Evolutionary conservation across 1,140 invertebrate species (phyloP), one percentile per base, ranked within the genome.

Genomic region (Holotrichia oblita): DNA sequence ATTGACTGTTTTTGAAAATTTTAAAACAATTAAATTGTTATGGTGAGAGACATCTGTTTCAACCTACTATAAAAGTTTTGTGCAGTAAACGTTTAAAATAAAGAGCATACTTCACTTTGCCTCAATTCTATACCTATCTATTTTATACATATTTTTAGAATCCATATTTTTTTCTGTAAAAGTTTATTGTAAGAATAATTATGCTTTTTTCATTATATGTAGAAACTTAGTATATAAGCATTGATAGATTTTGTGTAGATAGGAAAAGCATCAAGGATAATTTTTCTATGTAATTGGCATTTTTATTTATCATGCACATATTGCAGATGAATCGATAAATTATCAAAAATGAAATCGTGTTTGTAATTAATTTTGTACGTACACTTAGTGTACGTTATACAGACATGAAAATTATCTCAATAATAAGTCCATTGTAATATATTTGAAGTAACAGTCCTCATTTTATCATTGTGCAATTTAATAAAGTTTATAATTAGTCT

Each of bases 391-490:
- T 12, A 69, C 61, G 4, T 69, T 55, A 9, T 22, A 22, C 20
- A 27, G 24, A 69, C 22, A 34, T 27, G 61, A 69, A 69, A 34
- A 69, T 69, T 69, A 69, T 69, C 61, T 20, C 61, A 69, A 69
- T 69, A 27, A 69, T 69, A 24, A 41, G 40, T 74, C 41, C 73
- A 74, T 22, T 74, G 73, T 74, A 74, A 74, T 17, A 74, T 41
- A 41, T 41, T 41, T 74, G 40, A 17, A n/a, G 17, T 69, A 69
- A 69, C 61, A 69, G 24, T 22, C 27, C 27, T 74, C 73, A 74
- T 69, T 74, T 12, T 74, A 40, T 74, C 73, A 74, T 74, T 74
- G 73, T 74, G 73, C 73, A 74, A 74, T 74, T 74, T 74, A 74
- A 74, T 74, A 74, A 74, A 74, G 34, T 74, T 74, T 74, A 41